phyloP scores from a whole-genome alignment of 2,888 invertebrate species.

The Bedellia somnulentella region DNA sequence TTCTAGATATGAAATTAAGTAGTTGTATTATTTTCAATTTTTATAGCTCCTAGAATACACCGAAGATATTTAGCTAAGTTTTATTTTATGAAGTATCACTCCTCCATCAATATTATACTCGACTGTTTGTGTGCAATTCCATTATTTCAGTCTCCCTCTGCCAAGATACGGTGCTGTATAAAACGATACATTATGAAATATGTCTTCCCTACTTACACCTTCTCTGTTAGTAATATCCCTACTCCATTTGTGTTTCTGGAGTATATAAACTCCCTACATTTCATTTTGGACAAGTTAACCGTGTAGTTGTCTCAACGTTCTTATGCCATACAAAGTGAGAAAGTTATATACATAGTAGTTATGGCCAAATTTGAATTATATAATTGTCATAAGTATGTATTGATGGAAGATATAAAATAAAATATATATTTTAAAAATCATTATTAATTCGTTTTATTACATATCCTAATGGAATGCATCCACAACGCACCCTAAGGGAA shows the following conservation, averaged over 20 bases:
- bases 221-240: too few species aligned
- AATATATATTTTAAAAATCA: constrained; percentile 62
- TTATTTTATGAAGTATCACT: constrained; percentile 56
- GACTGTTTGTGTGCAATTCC: constrained; percentile 1
- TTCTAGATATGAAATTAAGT: constrained; percentile 61
- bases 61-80: constrained; percentile 62
- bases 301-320: too few species aligned
- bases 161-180: too few species aligned
- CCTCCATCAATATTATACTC: constrained; percentile 44
- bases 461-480: neutral
- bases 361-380: constrained; percentile 45
- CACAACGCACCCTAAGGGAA: too few species aligned
- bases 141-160: too few species aligned
- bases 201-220: too few species aligned
- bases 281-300: too few species aligned
- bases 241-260: too few species aligned
- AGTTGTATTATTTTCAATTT: constrained; percentile 62
- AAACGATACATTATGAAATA: too few species aligned
- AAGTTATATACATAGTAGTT: constrained; percentile 32
- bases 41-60: constrained; percentile 62
- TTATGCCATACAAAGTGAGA: constrained; percentile 27
- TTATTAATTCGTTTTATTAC: constrained; percentile 20
- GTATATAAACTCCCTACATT: too few species aligned
- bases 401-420: constrained; percentile 63
- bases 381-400: constrained; percentile 59